phyloP scores from a whole-genome alignment of 2,888 invertebrate species.

The Agapostemon virescens region DNA sequence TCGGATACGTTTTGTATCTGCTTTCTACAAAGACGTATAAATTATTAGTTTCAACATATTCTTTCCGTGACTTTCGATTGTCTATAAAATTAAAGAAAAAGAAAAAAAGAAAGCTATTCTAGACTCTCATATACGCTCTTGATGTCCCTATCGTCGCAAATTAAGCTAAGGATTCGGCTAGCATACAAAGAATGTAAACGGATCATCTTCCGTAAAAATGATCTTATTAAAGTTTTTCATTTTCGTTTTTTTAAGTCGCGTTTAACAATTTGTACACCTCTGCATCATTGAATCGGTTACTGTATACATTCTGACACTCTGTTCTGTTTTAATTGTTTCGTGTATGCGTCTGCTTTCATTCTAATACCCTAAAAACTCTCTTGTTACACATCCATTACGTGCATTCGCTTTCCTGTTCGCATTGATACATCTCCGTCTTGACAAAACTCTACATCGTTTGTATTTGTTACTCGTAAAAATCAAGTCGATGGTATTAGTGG shows the following conservation, averaged over 20 bases:
- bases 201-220: background rate
- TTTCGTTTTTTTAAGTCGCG: slow-evolving; percentile 23
- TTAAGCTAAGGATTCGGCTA: background rate
- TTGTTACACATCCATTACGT: slow-evolving; percentile 55
- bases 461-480: slow-evolving; percentile 54
- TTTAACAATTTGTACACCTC: slow-evolving; percentile 4
- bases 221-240: background rate
- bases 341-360: background rate
- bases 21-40: slow-evolving; percentile 4
- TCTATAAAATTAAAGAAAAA: background rate
- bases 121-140: background rate
- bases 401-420: slow-evolving; percentile 39
- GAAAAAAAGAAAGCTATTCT: background rate
- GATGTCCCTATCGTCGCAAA: background rate
- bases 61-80: background rate
- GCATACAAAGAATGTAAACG: background rate
- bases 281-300: slow-evolving; percentile 47
- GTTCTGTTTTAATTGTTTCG: slow-evolving; percentile 37
- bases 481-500: slow-evolving; percentile 65
- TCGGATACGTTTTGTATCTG: background rate
- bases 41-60: slow-evolving; percentile 3
- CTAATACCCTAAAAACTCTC: slow-evolving; percentile 50
- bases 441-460: slow-evolving; percentile 31
- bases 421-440: slow-evolving; percentile 37
- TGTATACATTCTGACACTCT: slow-evolving; percentile 65